Conservation (phyloP, 23 tunicate genomes). For the Oikopleura vanhoeffeni region DNA sequence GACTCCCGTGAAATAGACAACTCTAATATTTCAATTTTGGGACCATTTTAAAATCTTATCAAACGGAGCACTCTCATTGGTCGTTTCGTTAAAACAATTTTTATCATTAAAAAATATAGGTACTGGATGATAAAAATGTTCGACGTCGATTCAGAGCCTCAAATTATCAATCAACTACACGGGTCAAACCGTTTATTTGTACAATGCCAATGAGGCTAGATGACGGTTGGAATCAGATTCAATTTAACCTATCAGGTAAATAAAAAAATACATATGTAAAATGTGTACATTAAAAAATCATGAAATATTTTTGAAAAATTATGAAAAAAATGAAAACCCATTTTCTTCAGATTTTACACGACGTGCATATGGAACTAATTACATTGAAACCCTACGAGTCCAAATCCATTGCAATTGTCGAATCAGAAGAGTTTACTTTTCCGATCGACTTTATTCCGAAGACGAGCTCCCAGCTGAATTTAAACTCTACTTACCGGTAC, state of each 20-base stretch:
- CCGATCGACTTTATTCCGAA: slow-evolving; percentile 5
- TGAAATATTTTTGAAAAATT: no score
- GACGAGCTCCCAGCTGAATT: slow-evolving; percentile 15
- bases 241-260: slow-evolving; percentile 5
- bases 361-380: slow-evolving; percentile 3
- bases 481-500: neutral
- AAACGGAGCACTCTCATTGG: no score
- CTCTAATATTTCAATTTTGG: no score
- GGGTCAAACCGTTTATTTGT: slow-evolving; percentile 13
- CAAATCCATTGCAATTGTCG: neutral
- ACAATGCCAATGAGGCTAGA: slow-evolving; percentile 13
- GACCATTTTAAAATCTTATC: no score
- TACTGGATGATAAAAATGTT: slow-evolving; percentile 10
- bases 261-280: no score
- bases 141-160: slow-evolving; percentile 6
- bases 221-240: slow-evolving; percentile 10
- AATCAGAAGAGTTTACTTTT: neutral
- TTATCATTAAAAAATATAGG: neutral
- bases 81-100: no score
- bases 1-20: no score
- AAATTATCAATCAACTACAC: slow-evolving; percentile 10
- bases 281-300: no score
- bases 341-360: neutral
- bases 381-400: neutral
- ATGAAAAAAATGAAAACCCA: no score